phyloP scores from a whole-genome alignment of 2,888 invertebrate species.

The Scaeva pyrastri region DNA sequence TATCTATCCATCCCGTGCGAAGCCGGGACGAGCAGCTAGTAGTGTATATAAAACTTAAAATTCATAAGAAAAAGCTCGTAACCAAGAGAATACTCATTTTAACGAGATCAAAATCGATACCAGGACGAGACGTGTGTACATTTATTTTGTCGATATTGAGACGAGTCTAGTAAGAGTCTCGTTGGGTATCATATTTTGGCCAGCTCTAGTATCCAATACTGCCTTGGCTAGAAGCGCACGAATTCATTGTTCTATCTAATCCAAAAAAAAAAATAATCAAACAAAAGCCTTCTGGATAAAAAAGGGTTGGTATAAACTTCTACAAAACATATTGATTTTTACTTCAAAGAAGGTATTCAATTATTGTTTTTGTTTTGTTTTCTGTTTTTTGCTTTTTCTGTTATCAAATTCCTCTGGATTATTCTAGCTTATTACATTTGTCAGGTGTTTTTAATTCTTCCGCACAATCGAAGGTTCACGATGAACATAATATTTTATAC shows the following conservation, averaged over 20 bases:
- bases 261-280: neutral
- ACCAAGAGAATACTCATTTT: too few species aligned
- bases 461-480: constrained; percentile 20
- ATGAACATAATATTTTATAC: constrained; percentile 5
- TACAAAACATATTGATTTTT: constrained; percentile 48
- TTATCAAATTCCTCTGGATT: constrained; percentile 36
- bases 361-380: too few species aligned
- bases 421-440: constrained; percentile 30
- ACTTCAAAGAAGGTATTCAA: constrained; percentile 18
- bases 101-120: too few species aligned
- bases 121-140: too few species aligned
- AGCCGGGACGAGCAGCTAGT: too few species aligned
- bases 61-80: too few species aligned
- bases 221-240: neutral
- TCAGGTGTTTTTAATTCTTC: constrained; percentile 42
- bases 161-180: too few species aligned
- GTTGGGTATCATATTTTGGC: too few species aligned
- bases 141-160: too few species aligned
- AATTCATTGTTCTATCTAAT: neutral
- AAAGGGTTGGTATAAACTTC: constrained; percentile 22
- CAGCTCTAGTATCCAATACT: too few species aligned
- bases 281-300: neutral
- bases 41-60: too few species aligned
- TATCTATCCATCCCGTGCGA: too few species aligned
- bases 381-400: constrained; percentile 10